phyloP scores from a whole-genome alignment of 2,888 invertebrate species.

The Petrolisthes cinctipes region DNA sequence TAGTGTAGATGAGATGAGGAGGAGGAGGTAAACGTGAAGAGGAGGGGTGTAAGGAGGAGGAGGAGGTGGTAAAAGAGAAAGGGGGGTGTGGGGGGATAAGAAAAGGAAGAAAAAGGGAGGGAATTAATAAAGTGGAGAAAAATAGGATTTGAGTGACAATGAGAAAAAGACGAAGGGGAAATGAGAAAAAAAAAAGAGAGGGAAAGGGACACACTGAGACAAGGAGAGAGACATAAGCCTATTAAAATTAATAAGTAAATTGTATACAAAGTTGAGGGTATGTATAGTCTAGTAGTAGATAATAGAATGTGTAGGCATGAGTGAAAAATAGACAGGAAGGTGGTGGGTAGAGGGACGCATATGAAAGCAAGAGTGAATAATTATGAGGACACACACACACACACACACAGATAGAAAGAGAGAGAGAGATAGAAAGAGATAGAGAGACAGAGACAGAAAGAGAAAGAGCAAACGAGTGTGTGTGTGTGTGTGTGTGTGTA shows the following conservation, averaged over 20 bases:
- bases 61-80: background rate
- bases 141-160: no score
- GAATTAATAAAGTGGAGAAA: no score
- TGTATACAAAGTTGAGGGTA: no score
- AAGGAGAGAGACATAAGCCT: no score
- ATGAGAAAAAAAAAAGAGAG: no score
- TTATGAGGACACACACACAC: no score
- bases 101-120: background rate
- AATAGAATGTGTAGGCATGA: constrained; percentile 11
- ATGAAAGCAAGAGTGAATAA: constrained; percentile 20
- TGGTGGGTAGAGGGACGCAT: background rate
- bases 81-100: background rate
- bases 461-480: background rate
- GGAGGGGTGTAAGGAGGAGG: background rate
- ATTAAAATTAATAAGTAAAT: no score
- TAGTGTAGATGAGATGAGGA: background rate
- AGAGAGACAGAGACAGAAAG: constrained; percentile 7
- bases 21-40: background rate
- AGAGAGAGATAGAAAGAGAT: background rate
- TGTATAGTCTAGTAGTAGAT: no score
- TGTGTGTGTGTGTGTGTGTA: background rate
- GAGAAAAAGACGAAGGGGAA: no score
- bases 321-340: constrained; percentile 10
- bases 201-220: no score
- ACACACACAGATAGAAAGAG: background rate